Evolutionary conservation across 1,140 invertebrate genomes (phyloP), one percentile per base, ranked within the genome.

Genomic region (Trichonephila inaurata): DNA sequence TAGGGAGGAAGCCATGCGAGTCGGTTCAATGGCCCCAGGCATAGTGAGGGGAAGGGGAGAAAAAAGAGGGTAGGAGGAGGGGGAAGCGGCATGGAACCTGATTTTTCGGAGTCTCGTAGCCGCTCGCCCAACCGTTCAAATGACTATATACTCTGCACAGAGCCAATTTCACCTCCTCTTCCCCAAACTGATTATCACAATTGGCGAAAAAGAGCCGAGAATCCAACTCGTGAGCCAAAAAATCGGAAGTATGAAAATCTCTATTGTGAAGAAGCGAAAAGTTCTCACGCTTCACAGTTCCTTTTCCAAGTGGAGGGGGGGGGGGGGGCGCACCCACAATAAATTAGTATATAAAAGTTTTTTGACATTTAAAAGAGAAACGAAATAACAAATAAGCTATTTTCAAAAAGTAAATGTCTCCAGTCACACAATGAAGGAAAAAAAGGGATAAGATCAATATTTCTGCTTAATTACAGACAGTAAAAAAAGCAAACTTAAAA

Each of bases 1-100:
- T 77, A 81, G 89, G 51, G 82, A 92, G 64, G 91, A 92, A 86
- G 86, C 91, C 91, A 92, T 81, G 92, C 85, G 69, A 89, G 69
- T 93, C 91, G 86, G 92, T 93, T 93, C 92, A 93, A 93, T 89
- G 92, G 92, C 92, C 92, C 66, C 92, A 44, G 91, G 91, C 82
- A 66, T 40, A 92, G 81, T 44, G 60, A 33, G 33, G 77, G 81
- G 77, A 86, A 64, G 91, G 91, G 64, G 60, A 14, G 40, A 83
- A 19, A 69, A 86, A 92, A 24, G 82, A 21, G 82, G n/a, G 89
- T 28, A 24, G 16, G 44, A 18, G 81, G 7, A 14, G 33, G 58
- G 40, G n/a, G 60, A 44, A 62, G 64, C 21, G 61, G 62, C 60
- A 72, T 66, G 66, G 92, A 93, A 93, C 92, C 92, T 93, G 92